Evolutionary conservation across 2,888 invertebrate genomes (phyloP).

Genomic region (Diarsia dahlii): DNA sequence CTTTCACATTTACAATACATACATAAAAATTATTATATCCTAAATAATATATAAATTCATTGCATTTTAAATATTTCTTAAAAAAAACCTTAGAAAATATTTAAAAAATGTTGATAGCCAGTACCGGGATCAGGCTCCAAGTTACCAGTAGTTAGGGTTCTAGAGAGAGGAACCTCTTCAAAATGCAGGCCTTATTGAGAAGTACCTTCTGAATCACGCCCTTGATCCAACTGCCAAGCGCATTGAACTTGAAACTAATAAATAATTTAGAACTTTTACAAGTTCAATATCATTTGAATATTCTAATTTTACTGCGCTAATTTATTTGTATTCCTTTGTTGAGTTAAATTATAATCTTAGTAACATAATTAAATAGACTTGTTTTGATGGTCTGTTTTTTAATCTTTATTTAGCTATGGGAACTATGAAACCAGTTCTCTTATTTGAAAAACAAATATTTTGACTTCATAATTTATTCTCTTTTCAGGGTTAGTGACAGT

Average conservation of each 20-base stretch:
- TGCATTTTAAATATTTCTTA: no score
- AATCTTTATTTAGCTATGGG: no score
- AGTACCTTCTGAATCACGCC: no score
- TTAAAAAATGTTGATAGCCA: no score
- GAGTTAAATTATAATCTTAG: neutral
- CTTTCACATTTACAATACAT: neutral
- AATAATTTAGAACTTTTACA: constrained; percentile 7
- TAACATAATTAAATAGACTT: neutral
- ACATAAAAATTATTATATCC: no score
- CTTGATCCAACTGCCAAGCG: neutral
- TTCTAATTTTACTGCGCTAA: constrained; percentile 13
- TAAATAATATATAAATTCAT: no score
- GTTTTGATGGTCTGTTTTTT: neutral
- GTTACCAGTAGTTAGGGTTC: no score
- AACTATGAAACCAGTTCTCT: neutral
- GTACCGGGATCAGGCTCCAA: no score
- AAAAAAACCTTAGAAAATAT: no score
- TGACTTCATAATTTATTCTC: neutral
- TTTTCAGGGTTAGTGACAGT: constrained; percentile 73
- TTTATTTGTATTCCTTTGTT: constrained; percentile 8
- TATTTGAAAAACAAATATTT: neutral
- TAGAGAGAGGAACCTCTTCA: no score
- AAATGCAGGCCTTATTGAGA: no score
- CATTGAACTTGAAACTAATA: constrained; percentile 44
- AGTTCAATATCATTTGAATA: constrained; percentile 36